phyloP scores from a whole-genome alignment of 2,797 vertebrate species.

The Sarcophilus harrisii region DNA sequence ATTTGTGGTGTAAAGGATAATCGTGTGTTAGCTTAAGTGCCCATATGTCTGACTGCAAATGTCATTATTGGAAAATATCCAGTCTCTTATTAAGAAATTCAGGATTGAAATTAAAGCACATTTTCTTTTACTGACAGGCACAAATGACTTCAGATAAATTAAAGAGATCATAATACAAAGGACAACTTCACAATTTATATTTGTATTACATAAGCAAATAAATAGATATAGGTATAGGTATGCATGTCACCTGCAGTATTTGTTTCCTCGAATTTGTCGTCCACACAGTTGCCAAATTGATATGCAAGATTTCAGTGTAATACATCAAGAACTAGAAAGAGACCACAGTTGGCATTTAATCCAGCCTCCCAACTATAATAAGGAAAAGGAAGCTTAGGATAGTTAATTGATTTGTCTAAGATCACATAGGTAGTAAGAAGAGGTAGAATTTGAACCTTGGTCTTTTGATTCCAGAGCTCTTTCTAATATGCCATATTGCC shows the following conservation, averaged over 20 bases:
- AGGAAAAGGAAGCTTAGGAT: not conserved
- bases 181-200: not conserved
- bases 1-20: constrained; percentile 45
- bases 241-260: not conserved
- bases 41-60: not conserved
- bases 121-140: not conserved
- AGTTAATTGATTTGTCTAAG: not conserved
- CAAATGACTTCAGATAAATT: not conserved
- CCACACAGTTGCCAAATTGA: not conserved
- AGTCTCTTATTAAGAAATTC: constrained; percentile 29
- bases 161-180: not conserved
- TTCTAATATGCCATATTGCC: not conserved
- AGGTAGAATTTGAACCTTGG: not conserved
- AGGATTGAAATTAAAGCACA: not conserved
- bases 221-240: not conserved
- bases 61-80: constrained; percentile 20
- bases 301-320: not conserved
- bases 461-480: not conserved
- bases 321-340: not conserved
- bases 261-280: not conserved
- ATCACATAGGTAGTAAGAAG: not conserved
- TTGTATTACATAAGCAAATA: not conserved
- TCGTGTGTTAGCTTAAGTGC: constrained; percentile 3
- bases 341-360: not conserved
- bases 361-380: not conserved